Evolutionary conservation across 2,113 vertebrate species (phyloP).

Genomic region (Recurvirostra avosetta): DNA sequence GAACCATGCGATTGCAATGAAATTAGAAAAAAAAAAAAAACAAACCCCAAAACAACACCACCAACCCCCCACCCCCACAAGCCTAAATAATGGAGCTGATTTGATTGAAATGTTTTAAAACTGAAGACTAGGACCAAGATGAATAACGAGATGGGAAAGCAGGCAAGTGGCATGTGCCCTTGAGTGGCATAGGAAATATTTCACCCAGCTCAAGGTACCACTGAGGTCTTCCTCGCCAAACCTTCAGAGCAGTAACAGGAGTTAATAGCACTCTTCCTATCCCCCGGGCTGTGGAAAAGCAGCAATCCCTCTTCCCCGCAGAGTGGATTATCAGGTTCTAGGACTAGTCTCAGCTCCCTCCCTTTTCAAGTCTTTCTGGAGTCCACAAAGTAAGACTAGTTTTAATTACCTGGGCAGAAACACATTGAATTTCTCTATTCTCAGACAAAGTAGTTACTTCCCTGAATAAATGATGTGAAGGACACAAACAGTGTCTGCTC

Average conservation of each 20-base stretch:
- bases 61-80: rapidly evolving
- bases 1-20: neutral
- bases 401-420: neutral
- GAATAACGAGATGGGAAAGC: neutral
- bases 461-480: neutral
- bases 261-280: neutral
- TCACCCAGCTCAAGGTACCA: neutral
- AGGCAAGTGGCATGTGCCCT: neutral
- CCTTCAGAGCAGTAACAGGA: neutral
- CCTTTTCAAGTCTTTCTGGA: neutral
- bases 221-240: rapidly evolving
- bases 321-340: neutral
- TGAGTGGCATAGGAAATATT: neutral
- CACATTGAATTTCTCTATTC: neutral
- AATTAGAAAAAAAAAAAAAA: neutral
- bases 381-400: neutral
- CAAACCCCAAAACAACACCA: neutral
- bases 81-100: neutral
- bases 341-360: neutral
- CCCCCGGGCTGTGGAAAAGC: neutral
- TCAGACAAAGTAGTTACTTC: neutral
- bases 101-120: neutral
- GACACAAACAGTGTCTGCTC: neutral
- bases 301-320: neutral
- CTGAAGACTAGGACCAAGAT: neutral